Base-by-base conservation (phyloP, 53 echinoderm and acorn worm genomes). In the Astropecten irregularis region DNA sequence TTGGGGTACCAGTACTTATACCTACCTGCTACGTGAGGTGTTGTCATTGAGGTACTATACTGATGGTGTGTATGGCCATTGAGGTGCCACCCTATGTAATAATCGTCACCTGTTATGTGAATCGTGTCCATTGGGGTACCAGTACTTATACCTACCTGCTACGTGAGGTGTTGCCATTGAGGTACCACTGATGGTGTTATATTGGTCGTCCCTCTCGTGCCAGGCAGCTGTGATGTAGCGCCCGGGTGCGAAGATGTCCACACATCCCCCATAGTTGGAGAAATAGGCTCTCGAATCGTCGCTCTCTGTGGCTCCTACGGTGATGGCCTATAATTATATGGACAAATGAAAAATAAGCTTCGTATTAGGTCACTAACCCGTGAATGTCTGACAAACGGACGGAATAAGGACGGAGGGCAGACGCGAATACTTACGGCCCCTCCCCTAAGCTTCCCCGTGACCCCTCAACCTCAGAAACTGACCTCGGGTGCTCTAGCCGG, bases 211-310 rank as follows among this genome's bases (percentile, higher is more conserved):
- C 6, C 87, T 72, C 53, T 81, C 77, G 64, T 95, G 66, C 49
- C 87, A 90, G 35, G 95, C 89, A 15, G 86, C 83, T 0, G 86
- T 89, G 71, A 95, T 95, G 37, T 68, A 79, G 51, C 88, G 83
- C 47, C 95, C 95, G 3, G 92, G 92, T n/a, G 90, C 95, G 21
- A 86, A 95, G 66, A 95, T 95, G 71, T 95, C 95, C 1, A 95
- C 95, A 46, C 95, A 95, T 14, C 87, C 92, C 9, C 95, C 95
- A 49, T 81, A 89, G 87, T 95, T 95, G 40, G 95, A 95, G 73
- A 92, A 95, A 38, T 89, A 95, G 30, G 90, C 89, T 33, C 92
- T 36, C 28, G 83, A 69, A 65, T 95, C 95, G 18, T 87, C 85
- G 21, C 27, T 40, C 33, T 92, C 85, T 13, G 90, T 87, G 0